Base-by-base conservation (phyloP, 2,113 vertebrate species). In the Petromus typicus region DNA sequence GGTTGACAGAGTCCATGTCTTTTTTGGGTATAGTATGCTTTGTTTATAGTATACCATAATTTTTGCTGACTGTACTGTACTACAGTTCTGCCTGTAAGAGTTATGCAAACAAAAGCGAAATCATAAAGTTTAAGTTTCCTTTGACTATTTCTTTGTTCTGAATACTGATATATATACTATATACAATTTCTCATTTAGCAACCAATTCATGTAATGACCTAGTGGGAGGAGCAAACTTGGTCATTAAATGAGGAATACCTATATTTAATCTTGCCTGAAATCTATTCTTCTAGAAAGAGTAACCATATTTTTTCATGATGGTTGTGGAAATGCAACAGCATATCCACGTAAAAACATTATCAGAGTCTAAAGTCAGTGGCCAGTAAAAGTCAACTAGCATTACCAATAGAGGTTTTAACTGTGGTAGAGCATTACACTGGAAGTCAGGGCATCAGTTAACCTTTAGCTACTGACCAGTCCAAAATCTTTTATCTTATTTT, bases 401-500 rank as follows among this genome's bases (percentile, higher is more conserved):
- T 89, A 80, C n/a, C 30, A 3, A 14, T 67, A 54, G 25, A 90
- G 25, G 32, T 64, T 73, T 73, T 95, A 92, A 79, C 3, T 79
- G 66, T n/a, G 8, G 86, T 0, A 79, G 2, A 92, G 56, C n/a
- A 88, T 91, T 89, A 89, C 18, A 81, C 9, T 66, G 93, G 18
- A 95, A 57, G 27, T 57, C 51, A 63, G 61, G 12, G 66, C 92
- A 66, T 67, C 27, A 91, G 45, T 86, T 86, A 93, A 57, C 93
- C 34, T 83, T 93, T 23, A 45, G 51, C 10, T 88, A 89, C 25
- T 81, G 86, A 54, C 40, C 13, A 59, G 32, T 40, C 69, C 73
- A 86, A 86, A 93, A 75, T 73, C 17, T 71, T 64, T 63, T 92
- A 75, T 59, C 87, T 91, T 86, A 64, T 56, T 84, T 91, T 86